These are phyloP conservation scores for Bradysia coprophila DNA, from an alignment of 1,140 invertebrate species.

Conservation along the genomic window DNA sequence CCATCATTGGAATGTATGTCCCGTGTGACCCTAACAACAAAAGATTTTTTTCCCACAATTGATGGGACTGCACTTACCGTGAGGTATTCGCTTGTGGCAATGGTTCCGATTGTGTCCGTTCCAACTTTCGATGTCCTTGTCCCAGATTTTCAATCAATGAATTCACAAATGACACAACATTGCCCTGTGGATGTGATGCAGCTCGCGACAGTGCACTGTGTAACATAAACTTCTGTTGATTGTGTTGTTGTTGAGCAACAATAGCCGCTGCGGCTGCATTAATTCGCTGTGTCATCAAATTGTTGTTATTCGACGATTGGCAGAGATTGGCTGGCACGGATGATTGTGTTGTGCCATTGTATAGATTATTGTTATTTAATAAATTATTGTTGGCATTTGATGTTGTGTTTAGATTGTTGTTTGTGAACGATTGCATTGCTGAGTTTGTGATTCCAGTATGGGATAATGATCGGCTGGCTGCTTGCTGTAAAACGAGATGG, in stretches of 20 bases:
- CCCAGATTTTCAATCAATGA: constrained; percentile 27
- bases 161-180: constrained; percentile 10
- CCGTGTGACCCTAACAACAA: neutral
- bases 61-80: constrained; percentile 10
- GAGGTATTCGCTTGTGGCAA: constrained; percentile 24
- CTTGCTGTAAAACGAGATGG: no score
- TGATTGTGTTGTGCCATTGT: neutral
- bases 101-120: constrained; percentile 64
- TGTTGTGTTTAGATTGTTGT: neutral
- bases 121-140: constrained; percentile 49
- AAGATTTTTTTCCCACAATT: neutral
- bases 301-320: neutral
- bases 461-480: no score
- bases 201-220: constrained; percentile 6
- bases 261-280: neutral
- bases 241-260: neutral
- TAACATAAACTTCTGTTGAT: constrained; percentile 1
- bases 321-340: neutral
- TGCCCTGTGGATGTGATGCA: constrained; percentile 15
- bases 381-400: neutral
- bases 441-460: no score
- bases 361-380: neutral
- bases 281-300: neutral
- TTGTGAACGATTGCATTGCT: no score
- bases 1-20: no score